Percentiles rank a stretch among this genome's conserved stretches.
These are phyloP conservation scores for Helicoverpa zea DNA, from an alignment of 1,140 invertebrate species.

Conservation along the genomic window DNA sequence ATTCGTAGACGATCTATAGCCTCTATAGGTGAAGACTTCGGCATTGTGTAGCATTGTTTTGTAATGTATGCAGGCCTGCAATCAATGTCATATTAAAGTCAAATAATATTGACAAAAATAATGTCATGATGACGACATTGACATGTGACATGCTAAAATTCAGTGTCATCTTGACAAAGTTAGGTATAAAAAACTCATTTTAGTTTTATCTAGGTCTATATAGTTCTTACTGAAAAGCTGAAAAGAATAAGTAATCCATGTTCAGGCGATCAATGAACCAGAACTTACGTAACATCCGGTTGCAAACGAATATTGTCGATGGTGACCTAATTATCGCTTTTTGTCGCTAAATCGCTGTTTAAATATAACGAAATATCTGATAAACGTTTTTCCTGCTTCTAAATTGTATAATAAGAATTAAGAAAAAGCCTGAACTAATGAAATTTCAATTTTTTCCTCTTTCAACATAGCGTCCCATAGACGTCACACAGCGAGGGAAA, in stretches of 20 bases:
- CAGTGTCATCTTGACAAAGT: conserved; percentile 16
- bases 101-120: conserved; percentile 19
- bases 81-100: conserved; percentile 25
- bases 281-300: conserved; percentile 17
- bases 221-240: neutral
- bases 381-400: neutral
- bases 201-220: too few relatives aligned
- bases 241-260: conserved; percentile 15
- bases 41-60: neutral
- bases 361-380: neutral
- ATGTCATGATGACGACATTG: conserved; percentile 29
- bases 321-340: conserved; percentile 15
- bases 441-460: neutral
- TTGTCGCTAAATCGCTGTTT: neutral
- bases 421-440: neutral
- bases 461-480: conserved; percentile 20
- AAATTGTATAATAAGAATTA: neutral
- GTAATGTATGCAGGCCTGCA: neutral
- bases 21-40: too few relatives aligned
- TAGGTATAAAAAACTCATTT: neutral
- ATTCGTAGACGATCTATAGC: too few relatives aligned
- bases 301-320: conserved; percentile 10
- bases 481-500: neutral
- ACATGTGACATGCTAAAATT: conserved; percentile 14
- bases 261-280: neutral